Conservation (phyloP, 2,888 invertebrate genomes). For the Sminthurides aquaticus region DNA sequence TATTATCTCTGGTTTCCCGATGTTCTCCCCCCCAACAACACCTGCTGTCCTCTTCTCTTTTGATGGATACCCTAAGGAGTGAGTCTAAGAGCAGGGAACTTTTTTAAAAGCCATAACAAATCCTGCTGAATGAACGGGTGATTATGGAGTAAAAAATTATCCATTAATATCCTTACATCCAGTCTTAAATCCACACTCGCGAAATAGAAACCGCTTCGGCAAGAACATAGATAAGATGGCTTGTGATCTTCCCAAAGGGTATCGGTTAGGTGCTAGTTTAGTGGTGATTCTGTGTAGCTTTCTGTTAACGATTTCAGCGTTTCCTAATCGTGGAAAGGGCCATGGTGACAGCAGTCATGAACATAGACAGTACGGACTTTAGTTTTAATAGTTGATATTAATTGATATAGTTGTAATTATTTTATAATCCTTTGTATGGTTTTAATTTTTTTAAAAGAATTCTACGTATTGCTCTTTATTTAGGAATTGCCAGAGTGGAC, state of each 20-base stretch:
- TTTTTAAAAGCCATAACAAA: background rate
- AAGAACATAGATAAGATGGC: slow-evolving; percentile 4
- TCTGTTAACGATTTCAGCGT: background rate
- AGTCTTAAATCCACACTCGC: too few species aligned
- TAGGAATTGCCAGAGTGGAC: background rate
- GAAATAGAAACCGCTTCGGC: too few species aligned
- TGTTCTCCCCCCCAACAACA: too few species aligned
- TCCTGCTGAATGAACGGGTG: background rate
- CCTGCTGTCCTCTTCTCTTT: background rate
- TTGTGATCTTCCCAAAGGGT: background rate
- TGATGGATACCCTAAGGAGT: background rate
- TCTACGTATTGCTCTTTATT: background rate
- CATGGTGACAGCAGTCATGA: background rate
- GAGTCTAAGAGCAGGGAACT: background rate
- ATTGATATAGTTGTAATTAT: background rate
- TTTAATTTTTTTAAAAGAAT: background rate
- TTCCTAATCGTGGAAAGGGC: background rate
- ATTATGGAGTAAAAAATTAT: too few species aligned
- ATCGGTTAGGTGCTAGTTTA: background rate
- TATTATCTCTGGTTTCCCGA: background rate
- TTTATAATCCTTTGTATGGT: too few species aligned
- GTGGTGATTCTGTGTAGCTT: background rate
- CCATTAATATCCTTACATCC: too few species aligned
- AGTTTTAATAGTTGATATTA: background rate
- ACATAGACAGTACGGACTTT: background rate